Evolutionary conservation across 2,888 invertebrate genomes (phyloP), one percentile per base, ranked within the genome.

Genomic region (Conchocele bisecta): DNA sequence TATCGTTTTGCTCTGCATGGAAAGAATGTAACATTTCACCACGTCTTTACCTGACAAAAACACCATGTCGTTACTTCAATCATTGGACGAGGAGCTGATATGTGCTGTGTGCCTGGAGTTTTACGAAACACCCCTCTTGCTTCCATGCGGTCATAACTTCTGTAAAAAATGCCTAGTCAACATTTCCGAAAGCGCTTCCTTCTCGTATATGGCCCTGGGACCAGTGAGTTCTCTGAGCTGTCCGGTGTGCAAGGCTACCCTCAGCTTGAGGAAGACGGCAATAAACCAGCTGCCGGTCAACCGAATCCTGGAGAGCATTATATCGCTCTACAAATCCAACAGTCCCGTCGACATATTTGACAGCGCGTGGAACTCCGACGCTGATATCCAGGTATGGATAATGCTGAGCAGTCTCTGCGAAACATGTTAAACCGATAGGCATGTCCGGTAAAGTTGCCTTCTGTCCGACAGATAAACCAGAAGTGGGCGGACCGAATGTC

Each of bases 81-180:
- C 26, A 15, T 33, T 83, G 53, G 79, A 76, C 60, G 77, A 59
- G 20, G 83, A 83, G 70, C 54, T 83, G 20, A 80, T 70, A 37
- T 83, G 83, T 71, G 82, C 75, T 11, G 68, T 83, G 9, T 83
- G 83, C 48, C 61, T 82, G 31, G 83, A 83, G 51, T 68, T 80
- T 22, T 83, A 75, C 56, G 64, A 75, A 4, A 53, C 46, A 7
- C 83, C 83, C 1, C 33, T 80, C 9, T 67, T 83, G 64, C 66
- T 83, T 15, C 74, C 78, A 29, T 83, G 83, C 65, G 75, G 80
- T 51, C 83, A 83, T 46, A 81, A 79, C 50, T 83, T 83, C 68
- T 83, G 83, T 56, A 73, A 69, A 37, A 68, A 77, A 35, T 83
- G 83, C 57, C 48, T 82, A 4, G 29, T 64, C 17, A 72, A 69